Conservation (phyloP, 2,888 invertebrate species). For the Nesidiocoris tenuis region DNA sequence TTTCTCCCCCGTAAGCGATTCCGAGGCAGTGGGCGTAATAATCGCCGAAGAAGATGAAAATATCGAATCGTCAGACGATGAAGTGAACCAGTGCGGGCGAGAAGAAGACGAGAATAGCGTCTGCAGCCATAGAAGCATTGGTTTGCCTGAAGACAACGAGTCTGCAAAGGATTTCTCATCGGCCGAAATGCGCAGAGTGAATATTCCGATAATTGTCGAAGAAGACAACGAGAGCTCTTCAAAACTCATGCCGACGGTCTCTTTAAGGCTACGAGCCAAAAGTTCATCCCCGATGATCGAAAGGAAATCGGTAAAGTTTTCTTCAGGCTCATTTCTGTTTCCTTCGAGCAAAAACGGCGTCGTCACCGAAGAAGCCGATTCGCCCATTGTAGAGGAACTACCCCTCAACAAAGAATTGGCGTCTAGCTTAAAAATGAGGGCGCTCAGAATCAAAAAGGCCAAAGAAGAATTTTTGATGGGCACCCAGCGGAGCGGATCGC, state of each 20-base stretch:
- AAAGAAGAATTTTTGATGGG: constrained; percentile 64
- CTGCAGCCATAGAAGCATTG: not conserved
- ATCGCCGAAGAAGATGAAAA: constrained; percentile 33
- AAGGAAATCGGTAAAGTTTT: constrained; percentile 31
- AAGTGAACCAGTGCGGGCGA: not conserved
- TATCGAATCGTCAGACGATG: not conserved
- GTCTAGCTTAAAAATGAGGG: constrained; percentile 54
- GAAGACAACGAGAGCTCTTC: not conserved
- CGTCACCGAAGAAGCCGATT: not conserved
- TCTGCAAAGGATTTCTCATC: too few species aligned
- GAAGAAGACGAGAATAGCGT: constrained; percentile 3
- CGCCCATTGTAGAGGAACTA: constrained; percentile 16
- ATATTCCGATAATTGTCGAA: not conserved
- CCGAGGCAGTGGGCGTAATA: constrained; percentile 29
- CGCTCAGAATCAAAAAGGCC: constrained; percentile 66
- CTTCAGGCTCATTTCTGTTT: constrained; percentile 12
- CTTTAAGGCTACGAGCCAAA: constrained; percentile 18
- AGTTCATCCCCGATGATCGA: constrained; percentile 34
- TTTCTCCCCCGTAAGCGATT: constrained; percentile 64
- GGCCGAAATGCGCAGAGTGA: too few species aligned
- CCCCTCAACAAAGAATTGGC: constrained; percentile 35
- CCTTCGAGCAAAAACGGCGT: constrained; percentile 22
- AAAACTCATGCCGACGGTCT: not conserved
- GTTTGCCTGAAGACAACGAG: not conserved
- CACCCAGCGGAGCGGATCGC: constrained; percentile 7